Evolutionary conservation across 1,140 invertebrate genomes (phyloP).

Genomic region (Daktulosphaira vitifoliae): DNA sequence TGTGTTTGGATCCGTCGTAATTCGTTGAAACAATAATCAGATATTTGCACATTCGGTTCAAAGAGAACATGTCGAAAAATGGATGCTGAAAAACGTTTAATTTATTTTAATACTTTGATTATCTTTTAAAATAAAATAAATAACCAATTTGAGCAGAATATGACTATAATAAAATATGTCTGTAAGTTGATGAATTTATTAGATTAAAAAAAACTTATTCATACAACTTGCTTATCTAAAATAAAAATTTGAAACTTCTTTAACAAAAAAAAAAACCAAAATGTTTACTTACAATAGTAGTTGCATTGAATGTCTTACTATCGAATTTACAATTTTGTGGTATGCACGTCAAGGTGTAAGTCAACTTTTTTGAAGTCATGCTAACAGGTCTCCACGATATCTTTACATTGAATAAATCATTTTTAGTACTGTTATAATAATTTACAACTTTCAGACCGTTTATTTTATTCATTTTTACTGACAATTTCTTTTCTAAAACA

Average conservation of each 20-base stretch:
- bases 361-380: neutral
- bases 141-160: too few relatives aligned
- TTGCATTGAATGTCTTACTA: neutral
- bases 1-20: constrained; percentile 7
- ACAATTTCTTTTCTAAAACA: neutral
- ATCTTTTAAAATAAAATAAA: too few relatives aligned
- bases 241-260: too few relatives aligned
- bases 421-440: neutral
- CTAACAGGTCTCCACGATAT: constrained; percentile 9
- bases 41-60: constrained; percentile 2
- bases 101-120: too few relatives aligned
- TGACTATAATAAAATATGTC: too few relatives aligned
- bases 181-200: too few relatives aligned
- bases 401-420: neutral
- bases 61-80: constrained; percentile 16
- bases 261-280: too few relatives aligned
- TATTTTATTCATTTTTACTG: neutral
- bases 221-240: too few relatives aligned
- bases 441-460: neutral
- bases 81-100: constrained; percentile 7
- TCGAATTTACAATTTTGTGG: neutral
- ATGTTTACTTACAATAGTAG: neutral
- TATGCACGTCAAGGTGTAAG: neutral
- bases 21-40: neutral
- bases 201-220: too few relatives aligned